Evolutionary conservation across 92 coral and sea anemone genomes (phyloP).

Genomic region (Nematostella vectensis): DNA sequence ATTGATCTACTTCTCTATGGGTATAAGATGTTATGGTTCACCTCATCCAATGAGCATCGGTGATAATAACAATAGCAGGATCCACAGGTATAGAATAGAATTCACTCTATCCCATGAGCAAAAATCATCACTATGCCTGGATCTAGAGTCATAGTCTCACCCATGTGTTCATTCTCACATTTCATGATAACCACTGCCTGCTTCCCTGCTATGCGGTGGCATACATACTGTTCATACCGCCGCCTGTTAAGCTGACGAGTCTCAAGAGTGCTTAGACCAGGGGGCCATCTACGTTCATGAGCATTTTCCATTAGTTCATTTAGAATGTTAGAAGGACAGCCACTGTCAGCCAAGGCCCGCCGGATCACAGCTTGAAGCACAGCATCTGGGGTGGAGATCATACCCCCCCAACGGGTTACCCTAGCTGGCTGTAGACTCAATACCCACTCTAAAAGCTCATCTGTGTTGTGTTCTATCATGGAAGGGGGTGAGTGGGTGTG

Average conservation of each 20-base stretch:
- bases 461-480: constrained; percentile 37
- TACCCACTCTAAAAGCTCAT: constrained; percentile 72
- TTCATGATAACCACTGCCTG: constrained; percentile 92
- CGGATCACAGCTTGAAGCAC: constrained; percentile 83
- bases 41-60: too few species aligned
- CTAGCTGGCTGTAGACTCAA: constrained; percentile 59
- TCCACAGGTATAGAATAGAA: too few species aligned
- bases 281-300: constrained; percentile 93
- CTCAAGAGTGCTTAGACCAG: constrained; percentile 84
- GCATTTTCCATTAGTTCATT: constrained; percentile 95
- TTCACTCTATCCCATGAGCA: constrained; percentile 94
- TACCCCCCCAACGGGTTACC: constrained; percentile 95
- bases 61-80: too few species aligned
- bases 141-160: constrained; percentile 80
- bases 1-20: too few species aligned
- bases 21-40: too few species aligned
- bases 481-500: constrained; percentile 14
- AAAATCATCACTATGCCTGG: constrained; percentile 92
- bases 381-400: constrained; percentile 96
- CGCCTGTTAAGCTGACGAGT: constrained; percentile 85
- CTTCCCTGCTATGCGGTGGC: constrained; percentile 85
- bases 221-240: constrained; percentile 85
- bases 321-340: constrained; percentile 71
- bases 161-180: constrained; percentile 96
- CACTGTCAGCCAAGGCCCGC: constrained; percentile 74